A percentile compares a stretch with the other conserved stretches of the same genome.
Conservation (phyloP, 2,797 vertebrate genomes). For the Macropodus opercularis region DNA sequence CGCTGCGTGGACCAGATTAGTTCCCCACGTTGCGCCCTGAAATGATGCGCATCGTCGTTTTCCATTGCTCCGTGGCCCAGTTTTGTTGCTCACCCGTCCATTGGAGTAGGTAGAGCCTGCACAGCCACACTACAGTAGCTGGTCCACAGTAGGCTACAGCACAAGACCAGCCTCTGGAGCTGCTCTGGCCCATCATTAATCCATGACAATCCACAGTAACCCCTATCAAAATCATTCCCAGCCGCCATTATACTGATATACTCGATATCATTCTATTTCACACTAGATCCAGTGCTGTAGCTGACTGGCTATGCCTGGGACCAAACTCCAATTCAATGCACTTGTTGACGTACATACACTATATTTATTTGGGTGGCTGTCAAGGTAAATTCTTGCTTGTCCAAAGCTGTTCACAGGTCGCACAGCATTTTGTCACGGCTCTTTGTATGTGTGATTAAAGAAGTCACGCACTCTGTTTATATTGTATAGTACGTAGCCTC, state of each 20-base stretch:
- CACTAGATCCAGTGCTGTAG: too few species aligned
- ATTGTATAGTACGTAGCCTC: conserved; percentile 37
- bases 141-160: too few species aligned
- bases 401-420: background rate
- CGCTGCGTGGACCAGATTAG: background rate
- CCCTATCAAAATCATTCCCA: too few species aligned
- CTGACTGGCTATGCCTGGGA: background rate
- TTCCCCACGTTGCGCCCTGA: too few species aligned
- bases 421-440: conserved; percentile 2
- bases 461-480: conserved; percentile 20
- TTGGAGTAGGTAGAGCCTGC: too few species aligned
- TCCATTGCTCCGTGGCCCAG: too few species aligned
- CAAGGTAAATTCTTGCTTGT: conserved; percentile 6
- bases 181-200: too few species aligned
- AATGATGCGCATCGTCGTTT: background rate
- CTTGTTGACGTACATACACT: conserved; percentile 14
- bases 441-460: conserved; percentile 26
- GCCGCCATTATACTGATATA: too few species aligned
- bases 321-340: conserved; percentile 9
- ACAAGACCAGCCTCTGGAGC: too few species aligned
- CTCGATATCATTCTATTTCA: background rate
- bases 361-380: conserved; percentile 25
- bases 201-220: too few species aligned
- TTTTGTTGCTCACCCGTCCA: too few species aligned
- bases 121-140: too few species aligned